Conservation (phyloP, 2,113 vertebrate species). For the Leucopsar rothschildi region DNA sequence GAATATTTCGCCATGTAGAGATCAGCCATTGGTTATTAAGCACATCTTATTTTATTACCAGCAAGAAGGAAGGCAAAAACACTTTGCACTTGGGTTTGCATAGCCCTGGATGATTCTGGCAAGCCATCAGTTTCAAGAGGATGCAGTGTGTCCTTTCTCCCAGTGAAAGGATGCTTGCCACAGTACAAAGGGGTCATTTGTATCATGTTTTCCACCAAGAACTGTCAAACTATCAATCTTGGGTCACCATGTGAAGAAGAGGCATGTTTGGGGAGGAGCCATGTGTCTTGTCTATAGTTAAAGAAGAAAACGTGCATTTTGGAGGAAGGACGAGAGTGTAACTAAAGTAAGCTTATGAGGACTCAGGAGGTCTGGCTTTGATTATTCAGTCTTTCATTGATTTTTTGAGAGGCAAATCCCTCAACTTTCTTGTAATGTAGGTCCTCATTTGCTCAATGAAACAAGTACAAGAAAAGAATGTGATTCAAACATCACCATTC, state of each 20-base stretch:
- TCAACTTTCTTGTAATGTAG: neutral
- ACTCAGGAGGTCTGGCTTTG: neutral
- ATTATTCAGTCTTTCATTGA: neutral
- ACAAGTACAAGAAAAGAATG: neutral
- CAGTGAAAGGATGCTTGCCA: neutral
- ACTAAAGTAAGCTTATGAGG: neutral
- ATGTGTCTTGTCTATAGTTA: neutral
- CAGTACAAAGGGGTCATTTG: neutral
- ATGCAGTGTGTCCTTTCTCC: neutral
- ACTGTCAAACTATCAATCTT: neutral
- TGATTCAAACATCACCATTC: neutral
- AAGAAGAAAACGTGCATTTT: neutral
- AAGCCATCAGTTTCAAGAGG: neutral
- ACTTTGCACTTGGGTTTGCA: neutral
- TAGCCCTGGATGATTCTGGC: neutral
- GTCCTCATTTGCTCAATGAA: neutral
- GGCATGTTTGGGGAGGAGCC: neutral
- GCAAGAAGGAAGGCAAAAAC: neutral
- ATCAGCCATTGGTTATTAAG: neutral
- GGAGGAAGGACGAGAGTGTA: neutral
- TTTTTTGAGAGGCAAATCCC: neutral
- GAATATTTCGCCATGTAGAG: neutral
- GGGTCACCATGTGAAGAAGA: neutral
- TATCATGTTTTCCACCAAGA: neutral
- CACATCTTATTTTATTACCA: neutral